Conservation (phyloP, 2,113 vertebrate genomes). For the Pyxicephalus adspersus region DNA sequence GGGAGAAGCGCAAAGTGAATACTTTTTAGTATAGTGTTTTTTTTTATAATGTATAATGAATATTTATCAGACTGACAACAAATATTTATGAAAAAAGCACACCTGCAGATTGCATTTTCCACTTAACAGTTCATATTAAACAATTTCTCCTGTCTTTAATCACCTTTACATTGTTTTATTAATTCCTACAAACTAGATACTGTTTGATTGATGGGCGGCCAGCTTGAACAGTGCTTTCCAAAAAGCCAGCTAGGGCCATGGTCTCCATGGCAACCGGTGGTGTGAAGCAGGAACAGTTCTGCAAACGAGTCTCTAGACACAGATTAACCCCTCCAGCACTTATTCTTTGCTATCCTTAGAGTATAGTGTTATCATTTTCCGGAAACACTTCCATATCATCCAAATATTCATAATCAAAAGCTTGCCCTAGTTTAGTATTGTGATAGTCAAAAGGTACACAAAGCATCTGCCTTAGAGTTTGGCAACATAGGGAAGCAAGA, state of each 20-base stretch:
- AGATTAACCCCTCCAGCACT: slow-evolving; percentile 53
- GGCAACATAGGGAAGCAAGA: too few relatives aligned
- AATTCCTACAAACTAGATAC: slow-evolving; percentile 52
- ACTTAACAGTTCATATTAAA: slow-evolving; percentile 35
- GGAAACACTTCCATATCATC: slow-evolving; percentile 20
- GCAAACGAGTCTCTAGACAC: slow-evolving; percentile 51
- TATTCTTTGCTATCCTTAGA: slow-evolving; percentile 31
- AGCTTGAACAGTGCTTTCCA: slow-evolving; percentile 79
- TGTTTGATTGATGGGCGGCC: slow-evolving; percentile 83
- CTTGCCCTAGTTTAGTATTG: neutral
- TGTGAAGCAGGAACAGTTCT: slow-evolving; percentile 35
- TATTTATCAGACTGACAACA: neutral
- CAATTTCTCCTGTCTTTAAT: slow-evolving; percentile 36
- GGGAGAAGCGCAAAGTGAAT: neutral
- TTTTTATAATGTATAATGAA: neutral
- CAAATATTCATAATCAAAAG: slow-evolving; percentile 27
- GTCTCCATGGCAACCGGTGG: slow-evolving; percentile 59
- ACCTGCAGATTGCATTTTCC: neutral
- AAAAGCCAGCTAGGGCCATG: slow-evolving; percentile 70
- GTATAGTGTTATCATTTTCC: slow-evolving; percentile 40
- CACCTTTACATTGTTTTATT: slow-evolving; percentile 50
- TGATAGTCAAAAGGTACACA: neutral
- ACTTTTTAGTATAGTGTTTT: neutral
- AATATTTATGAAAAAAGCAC: neutral
- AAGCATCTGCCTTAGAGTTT: too few relatives aligned